Conservation (phyloP, 2,113 vertebrate species). For the Bubo blakistoni region DNA sequence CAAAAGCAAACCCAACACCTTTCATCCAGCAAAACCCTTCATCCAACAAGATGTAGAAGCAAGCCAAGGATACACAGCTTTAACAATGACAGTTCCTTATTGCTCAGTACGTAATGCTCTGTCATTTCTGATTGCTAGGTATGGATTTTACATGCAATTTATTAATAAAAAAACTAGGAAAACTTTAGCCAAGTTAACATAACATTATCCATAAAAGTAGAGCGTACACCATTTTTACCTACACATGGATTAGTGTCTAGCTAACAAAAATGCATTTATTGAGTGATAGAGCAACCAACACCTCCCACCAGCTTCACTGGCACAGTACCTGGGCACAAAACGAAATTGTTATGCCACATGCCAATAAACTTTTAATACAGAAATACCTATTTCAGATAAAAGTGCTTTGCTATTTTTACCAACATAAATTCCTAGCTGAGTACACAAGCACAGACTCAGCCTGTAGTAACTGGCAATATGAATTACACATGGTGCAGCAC, state of each 20-base stretch:
- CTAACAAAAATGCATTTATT: not conserved
- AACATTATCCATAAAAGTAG: not conserved
- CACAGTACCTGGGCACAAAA: not conserved
- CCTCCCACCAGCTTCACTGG: not conserved
- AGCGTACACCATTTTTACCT: not conserved
- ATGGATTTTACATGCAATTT: not conserved
- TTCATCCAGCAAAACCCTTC: not conserved
- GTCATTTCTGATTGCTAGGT: not conserved
- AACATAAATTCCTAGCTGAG: not conserved
- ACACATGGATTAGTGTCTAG: rapidly evolving
- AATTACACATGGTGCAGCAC: rapidly evolving
- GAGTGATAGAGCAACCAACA: not conserved
- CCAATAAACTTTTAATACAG: not conserved
- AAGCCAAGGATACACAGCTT: not conserved
- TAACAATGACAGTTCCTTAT: not conserved
- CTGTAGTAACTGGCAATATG: not conserved
- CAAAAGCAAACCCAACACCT: not conserved
- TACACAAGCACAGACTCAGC: not conserved
- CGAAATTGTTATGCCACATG: not conserved
- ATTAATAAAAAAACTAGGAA: not conserved
- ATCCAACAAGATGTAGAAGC: not conserved
- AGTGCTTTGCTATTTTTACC: not conserved
- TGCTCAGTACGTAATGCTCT: not conserved
- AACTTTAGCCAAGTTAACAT: not conserved
- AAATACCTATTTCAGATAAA: not conserved